phyloP scores from a whole-genome alignment of 2,797 vertebrate species.

The Poecilia gillii region DNA sequence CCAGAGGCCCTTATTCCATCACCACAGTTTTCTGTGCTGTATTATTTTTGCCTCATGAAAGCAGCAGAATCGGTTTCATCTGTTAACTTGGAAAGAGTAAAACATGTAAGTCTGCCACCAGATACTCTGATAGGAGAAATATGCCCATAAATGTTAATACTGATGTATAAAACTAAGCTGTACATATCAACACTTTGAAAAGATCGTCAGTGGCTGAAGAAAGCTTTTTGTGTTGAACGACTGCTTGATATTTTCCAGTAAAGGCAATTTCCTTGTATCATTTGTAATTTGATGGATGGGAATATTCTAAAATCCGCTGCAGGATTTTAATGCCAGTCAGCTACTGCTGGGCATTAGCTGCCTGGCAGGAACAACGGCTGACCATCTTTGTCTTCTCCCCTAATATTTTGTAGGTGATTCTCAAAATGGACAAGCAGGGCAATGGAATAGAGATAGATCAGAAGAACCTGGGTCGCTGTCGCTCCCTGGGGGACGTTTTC shows the following conservation, averaged over 20 bases:
- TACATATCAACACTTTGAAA: background rate
- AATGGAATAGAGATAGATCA: slow-evolving; percentile 94
- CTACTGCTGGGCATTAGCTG: background rate
- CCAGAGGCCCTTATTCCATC: background rate
- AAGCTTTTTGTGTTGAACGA: background rate
- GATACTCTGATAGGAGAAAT: background rate
- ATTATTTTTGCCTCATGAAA: background rate
- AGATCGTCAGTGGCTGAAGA: background rate
- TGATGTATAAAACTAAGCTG: background rate
- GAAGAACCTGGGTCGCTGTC: slow-evolving; percentile 89
- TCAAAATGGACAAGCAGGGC: slow-evolving; percentile 97
- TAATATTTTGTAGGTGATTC: slow-evolving; percentile 85
- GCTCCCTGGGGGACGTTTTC: slow-evolving; percentile 91
- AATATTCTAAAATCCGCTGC: background rate
- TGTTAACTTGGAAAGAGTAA: background rate
- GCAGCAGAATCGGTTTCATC: background rate
- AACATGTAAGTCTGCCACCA: background rate
- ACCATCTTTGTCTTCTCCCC: background rate
- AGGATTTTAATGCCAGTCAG: background rate
- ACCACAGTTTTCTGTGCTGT: background rate
- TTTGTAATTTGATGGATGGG: background rate
- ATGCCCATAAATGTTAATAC: background rate
- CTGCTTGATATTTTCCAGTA: background rate
- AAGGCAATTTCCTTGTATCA: background rate
- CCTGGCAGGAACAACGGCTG: background rate